A percentile compares a stretch with the other conserved stretches of the same genome.
Evolutionary conservation across 2,113 vertebrate genomes (phyloP).

Genomic region (Protobothrops flavoviridis): DNA sequence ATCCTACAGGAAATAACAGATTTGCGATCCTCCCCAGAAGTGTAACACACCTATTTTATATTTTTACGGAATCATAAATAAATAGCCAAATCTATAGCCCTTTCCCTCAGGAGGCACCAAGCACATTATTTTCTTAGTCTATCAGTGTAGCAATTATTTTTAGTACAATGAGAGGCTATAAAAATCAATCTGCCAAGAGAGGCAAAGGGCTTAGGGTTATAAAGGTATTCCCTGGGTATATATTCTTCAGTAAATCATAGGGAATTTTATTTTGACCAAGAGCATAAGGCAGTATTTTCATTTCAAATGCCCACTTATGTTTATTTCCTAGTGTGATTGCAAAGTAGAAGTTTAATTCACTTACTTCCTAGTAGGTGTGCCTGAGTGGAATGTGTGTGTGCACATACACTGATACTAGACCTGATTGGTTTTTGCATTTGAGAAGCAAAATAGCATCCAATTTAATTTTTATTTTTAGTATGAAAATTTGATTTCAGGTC

Average conservation of each 20-base stretch:
- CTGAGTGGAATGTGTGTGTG: background rate
- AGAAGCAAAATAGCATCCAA: background rate
- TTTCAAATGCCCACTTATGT: background rate
- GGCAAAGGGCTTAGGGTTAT: background rate
- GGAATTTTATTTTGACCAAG: background rate
- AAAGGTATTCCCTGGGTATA: background rate
- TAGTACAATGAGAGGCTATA: background rate
- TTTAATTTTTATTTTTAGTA: background rate
- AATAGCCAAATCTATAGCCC: background rate
- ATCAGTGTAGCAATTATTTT: background rate
- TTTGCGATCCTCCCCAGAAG: background rate
- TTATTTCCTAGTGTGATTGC: background rate
- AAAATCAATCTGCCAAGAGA: background rate
- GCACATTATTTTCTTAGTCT: background rate
- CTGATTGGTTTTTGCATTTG: background rate
- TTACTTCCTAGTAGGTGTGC: background rate
- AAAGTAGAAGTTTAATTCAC: background rate
- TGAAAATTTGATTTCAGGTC: background rate
- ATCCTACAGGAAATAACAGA: background rate
- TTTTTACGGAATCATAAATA: background rate
- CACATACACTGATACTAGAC: background rate
- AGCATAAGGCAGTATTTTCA: background rate
- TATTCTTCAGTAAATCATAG: background rate
- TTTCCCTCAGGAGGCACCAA: background rate
- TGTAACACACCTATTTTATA: background rate